Base-by-base conservation (phyloP, 2,797 vertebrate species). In the Lycodopsis pacificus region DNA sequence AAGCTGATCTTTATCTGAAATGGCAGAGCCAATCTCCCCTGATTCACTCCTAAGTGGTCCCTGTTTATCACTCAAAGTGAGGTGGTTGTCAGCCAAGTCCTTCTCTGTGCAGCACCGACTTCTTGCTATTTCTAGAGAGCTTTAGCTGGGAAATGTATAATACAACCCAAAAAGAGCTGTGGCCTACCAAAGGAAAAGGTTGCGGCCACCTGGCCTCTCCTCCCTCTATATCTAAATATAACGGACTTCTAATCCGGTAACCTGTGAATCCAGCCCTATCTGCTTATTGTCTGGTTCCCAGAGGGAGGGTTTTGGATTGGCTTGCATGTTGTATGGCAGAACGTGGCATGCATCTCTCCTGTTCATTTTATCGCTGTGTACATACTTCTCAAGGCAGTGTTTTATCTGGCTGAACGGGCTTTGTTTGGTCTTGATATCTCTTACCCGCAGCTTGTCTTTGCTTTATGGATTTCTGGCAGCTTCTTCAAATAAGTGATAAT, bases 371-470 rank as follows among this genome's bases (percentile, higher is more conserved):
- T 96, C 93, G 95, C 93, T 93, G 86, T 94, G 93, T 93, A 94
- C 94, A 95, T 95, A 95, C 94, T 95, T 95, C 94, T 95, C 91
- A 93, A 96, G 92, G 92, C 91, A 86, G 84, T 92, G 89, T 95
- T 94, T 96, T 95, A 95, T 96, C 94, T 93, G 92, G 89, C 93
- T 90, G 86, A 90, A 90, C 91, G 88, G 92, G 92, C 92, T 95
- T 95, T 96, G 95, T 96, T 96, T 95, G 94, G 93, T 95, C 93
- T 95, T 94, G 92, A 94, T 96, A 96, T 96, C 95, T 96, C 92
- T 92, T 93, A 93, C 89, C 89, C 79, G 86, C 95, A 96, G 95
- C 94, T 94, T 95, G 93, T 94, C 94, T 96, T 95, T 95, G 93
- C 90, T 95, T 93, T 94, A 92, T 92, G 90, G 94, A 95, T 95